These are phyloP conservation scores for Noctua pronuba DNA, from an alignment of 2,888 invertebrate genomes.

Conservation along the genomic window DNA sequence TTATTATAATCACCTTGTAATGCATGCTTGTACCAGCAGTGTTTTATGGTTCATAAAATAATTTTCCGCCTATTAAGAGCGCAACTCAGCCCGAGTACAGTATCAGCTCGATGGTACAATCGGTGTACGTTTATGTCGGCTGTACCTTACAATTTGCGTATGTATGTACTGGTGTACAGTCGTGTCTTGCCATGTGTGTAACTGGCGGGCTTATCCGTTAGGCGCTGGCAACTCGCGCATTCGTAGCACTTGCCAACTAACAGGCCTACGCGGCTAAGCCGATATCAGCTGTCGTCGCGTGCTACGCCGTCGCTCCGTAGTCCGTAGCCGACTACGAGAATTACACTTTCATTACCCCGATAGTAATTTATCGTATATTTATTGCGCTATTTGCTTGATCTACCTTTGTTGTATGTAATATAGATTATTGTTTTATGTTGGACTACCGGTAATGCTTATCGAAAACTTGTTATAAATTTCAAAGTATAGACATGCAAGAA, in stretches of 20 bases:
- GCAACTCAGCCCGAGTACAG: slow-evolving; percentile 44
- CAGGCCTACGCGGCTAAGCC: slow-evolving; percentile 84
- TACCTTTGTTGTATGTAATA: slow-evolving; percentile 21
- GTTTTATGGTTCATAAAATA: slow-evolving; percentile 65
- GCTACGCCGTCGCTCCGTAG: slow-evolving; percentile 80
- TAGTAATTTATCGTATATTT: slow-evolving; percentile 55
- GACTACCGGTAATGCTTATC: not conserved
- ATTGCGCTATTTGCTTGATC: slow-evolving; percentile 33
- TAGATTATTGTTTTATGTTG: slow-evolving; percentile 21
- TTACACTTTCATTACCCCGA: slow-evolving; percentile 62
- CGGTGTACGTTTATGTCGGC: slow-evolving; percentile 9
- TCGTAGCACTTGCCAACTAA: slow-evolving; percentile 86
- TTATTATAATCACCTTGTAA: slow-evolving; percentile 61
- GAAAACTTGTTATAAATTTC: slow-evolving; percentile 11
- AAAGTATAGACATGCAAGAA: not conserved
- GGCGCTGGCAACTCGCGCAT: slow-evolving; percentile 84
- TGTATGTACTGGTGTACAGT: slow-evolving; percentile 19
- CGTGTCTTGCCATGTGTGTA: slow-evolving; percentile 73
- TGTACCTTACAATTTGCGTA: slow-evolving; percentile 47
- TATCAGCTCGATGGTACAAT: slow-evolving; percentile 28
- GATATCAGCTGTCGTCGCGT: slow-evolving; percentile 74
- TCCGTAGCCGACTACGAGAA: slow-evolving; percentile 76
- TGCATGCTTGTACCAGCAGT: slow-evolving; percentile 44
- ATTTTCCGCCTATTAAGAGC: slow-evolving; percentile 62
- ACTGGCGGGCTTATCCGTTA: slow-evolving; percentile 76